Base-by-base conservation (phyloP, 2,113 vertebrate genomes). In the Gymnorhina tibicen region DNA sequence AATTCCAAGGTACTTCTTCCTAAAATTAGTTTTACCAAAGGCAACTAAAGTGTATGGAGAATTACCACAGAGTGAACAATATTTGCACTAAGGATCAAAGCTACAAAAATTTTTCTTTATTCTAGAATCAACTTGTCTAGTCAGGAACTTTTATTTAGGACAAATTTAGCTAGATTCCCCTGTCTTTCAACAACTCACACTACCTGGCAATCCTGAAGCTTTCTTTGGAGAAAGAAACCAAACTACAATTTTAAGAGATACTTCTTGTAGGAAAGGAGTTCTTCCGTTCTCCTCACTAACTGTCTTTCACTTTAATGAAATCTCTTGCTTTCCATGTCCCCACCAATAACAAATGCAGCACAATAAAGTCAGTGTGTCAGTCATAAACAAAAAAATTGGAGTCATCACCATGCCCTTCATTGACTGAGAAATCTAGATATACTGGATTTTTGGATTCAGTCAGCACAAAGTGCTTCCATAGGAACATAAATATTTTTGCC, bases 121-220 rank as follows among this genome's bases (percentile, higher is more conserved):
- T 75, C 27, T 69, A 23, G 83, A 73, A 82, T 47, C 30, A 35
- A 13, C 13, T 70, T 74, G 20, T 30, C 11, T 69, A 30, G 4
- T 35, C 12, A 72, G 5, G 4, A 68, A 28, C 6, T 55, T 79
- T 73, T 46, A 26, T 50, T 62, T 49, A 62, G 73, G 20, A 18
- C 8, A 41, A 79, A 64, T 1, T 49, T 59, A 66, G 1, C 3
- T 30, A 14, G 10, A 49, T 52, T 62, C 11, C 35, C 10, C 4
- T 47, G 14, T 46, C 10, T 83, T 15, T 85, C 56, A 49, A n/a
- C 15, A 13, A 11, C 9, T 62, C n/a, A 63, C 3, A 28, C 3
- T 59, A 49, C 4, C 15, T 7, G 6, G 10, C 1, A 74, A 63
- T 68, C 21, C 37, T 3, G 2, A 73, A 52, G 3, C 0, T 60